Evolutionary conservation across 2,113 vertebrate genomes (phyloP), one percentile per base, ranked within the genome.

Genomic region (Brachionichthys hirsutus): DNA sequence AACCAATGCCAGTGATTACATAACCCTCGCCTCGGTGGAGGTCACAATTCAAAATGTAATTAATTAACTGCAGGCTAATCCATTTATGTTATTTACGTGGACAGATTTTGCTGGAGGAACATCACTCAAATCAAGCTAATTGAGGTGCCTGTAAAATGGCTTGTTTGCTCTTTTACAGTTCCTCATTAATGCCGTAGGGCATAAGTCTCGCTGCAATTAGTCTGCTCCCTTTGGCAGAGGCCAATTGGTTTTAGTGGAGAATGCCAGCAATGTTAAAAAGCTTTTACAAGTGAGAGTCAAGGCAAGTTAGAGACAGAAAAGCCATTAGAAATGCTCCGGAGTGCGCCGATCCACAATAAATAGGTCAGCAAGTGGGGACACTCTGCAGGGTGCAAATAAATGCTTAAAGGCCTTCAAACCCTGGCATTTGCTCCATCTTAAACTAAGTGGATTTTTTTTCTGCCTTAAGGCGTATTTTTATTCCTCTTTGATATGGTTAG

Each of bases 161-260:
- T 59, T 74, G 68, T 75, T 80, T 62, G 45, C 50, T 41, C 53
- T 63, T 49, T 66, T 67, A 49, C 63, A 54, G 61, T 65, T 53
- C 48, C 61, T 79, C 61, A 70, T 79, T 59, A 77, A 74, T 61
- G 61, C 45, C 70, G 64, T 16, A 43, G 59, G 57, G 57, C 13
- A n/a, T 20, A 18, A 73, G 70, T 45, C 49, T 52, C 57, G 44
- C 15, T 1, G 42, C 68, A 64, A 78, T 78, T 70, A 58, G 59
- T 80, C 64, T 65, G 54, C 74, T 76, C 68, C 65, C 73, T 54
- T 56, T 67, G 57, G 60, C 52, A 74, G 59, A 59, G 50, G 56
- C 70, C 54, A 67, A 59, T 63, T 79, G 67, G 52, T 57, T 83
- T 75, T 46, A 65, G 17, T 43, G 24, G 24, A 8, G 24, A 30